phyloP scores from a whole-genome alignment of 2,113 vertebrate genomes.

The Ariopsis seemanni region DNA sequence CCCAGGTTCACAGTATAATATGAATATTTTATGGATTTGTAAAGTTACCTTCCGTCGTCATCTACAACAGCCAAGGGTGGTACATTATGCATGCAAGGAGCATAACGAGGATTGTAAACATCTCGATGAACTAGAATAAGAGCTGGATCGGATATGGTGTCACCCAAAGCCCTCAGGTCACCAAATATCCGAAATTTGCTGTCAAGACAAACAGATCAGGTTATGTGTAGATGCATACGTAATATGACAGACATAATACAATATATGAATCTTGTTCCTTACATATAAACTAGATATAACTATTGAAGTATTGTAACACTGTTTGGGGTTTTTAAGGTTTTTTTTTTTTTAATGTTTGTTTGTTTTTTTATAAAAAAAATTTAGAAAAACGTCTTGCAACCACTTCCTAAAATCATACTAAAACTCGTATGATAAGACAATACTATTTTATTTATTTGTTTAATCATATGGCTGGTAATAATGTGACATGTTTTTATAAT shows the following conservation, averaged over 20 bases:
- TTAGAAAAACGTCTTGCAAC: too few relatives aligned
- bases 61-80: background rate
- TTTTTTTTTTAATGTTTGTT: too few relatives aligned
- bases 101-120: background rate
- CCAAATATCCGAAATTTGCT: slow-evolving; percentile 22
- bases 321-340: background rate
- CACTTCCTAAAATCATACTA: background rate
- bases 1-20: background rate
- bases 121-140: slow-evolving; percentile 7
- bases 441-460: background rate
- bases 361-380: too few relatives aligned
- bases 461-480: background rate
- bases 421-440: background rate
- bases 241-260: background rate
- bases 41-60: background rate
- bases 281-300: background rate
- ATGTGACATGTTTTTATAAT: background rate
- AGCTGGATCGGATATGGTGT: background rate
- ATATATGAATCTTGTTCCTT: background rate
- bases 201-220: slow-evolving; percentile 2
- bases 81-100: background rate
- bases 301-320: background rate
- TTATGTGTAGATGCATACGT: background rate
- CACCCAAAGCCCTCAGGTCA: background rate
- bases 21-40: background rate